Evolutionary conservation across 2,888 invertebrate species (phyloP), one percentile per base, ranked within the genome.

Genomic region (Alcis repandata): DNA sequence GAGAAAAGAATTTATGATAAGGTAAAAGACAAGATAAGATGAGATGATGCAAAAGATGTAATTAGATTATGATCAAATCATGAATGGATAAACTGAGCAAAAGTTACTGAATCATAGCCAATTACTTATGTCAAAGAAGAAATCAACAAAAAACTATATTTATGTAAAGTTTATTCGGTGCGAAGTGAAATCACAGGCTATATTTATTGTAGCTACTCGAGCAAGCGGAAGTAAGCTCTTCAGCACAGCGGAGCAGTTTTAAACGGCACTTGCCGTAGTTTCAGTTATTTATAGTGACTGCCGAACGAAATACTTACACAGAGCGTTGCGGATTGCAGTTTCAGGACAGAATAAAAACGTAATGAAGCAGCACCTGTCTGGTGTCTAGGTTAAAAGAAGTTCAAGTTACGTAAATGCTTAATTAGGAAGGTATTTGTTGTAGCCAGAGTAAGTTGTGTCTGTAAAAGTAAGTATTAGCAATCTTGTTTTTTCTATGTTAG

Each of bases 121-220:
- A n/a, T n/a, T n/a, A n/a, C n/a, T n/a, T 27, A 2, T 27, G 27
- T 6, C 1, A 22, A 46, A 27, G 15, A 33, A 27, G 27, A 10
- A 36, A 32, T 60, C 58, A 58, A 69, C 58, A 59, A 59, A 49
- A 67, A 71, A 68, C 53, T 70, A 68, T 63, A 71, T 70, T 69
- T 71, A 69, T 70, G 70, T 65, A 67, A 68, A 72, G 68, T 69
- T 75, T 78, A 76, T 79, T 78, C 73, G 70, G 71, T 68, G 71
- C 74, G 60, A 69, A 77, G 76, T 76, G 75, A 75, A 80, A 77
- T 80, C 80, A 76, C 79, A 77, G 69, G 70, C 78, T 76, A 78
- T 82, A 82, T 86, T 85, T 84, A 84, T 84, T 83, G 82, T 73
- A 80, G 79, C 73, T 76, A 76, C 81, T 83, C 75, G 69, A 76